A percentile compares a stretch with the other conserved stretches of the same genome.
phyloP scores from a whole-genome alignment of 2,888 invertebrate genomes.

The Pandemis cinnamomeana region DNA sequence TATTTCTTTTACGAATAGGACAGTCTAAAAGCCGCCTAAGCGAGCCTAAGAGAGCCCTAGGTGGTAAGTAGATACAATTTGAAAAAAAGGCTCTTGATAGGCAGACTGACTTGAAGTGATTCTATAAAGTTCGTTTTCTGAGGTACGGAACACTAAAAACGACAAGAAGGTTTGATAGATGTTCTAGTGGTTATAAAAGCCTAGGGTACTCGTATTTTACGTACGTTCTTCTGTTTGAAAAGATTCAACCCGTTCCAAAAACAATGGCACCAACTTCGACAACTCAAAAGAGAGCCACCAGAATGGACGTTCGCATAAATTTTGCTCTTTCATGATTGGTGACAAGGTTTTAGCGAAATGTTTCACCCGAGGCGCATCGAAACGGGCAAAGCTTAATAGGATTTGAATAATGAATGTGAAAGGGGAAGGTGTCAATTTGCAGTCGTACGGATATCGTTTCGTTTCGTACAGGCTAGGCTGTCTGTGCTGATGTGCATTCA shows the following conservation, averaged over 20 bases:
- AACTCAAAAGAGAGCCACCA: conserved; percentile 6
- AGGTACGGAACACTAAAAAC: not conserved
- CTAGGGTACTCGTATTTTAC: not conserved
- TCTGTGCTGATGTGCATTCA: conserved; percentile 8
- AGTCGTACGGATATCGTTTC: conserved; percentile 42
- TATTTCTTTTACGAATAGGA: no score
- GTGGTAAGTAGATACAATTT: no score
- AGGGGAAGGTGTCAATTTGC: conserved; percentile 53
- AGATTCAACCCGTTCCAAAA: not conserved
- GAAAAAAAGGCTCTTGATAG: no score
- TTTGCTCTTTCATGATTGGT: conserved; percentile 37
- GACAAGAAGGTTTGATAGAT: no score
- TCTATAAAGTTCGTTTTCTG: no score
- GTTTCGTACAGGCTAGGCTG: conserved; percentile 38
- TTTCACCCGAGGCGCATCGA: conserved; percentile 50
- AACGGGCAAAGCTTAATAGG: conserved; percentile 59
- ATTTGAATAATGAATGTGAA: conserved; percentile 64
- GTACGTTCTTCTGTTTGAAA: not conserved
- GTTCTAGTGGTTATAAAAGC: not conserved
- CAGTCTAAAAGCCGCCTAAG: no score
- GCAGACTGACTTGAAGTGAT: no score
- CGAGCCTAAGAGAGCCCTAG: no score
- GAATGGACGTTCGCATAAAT: conserved; percentile 36
- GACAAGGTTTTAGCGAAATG: conserved; percentile 47
- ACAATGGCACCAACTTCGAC: not conserved